Conservation (phyloP, 2,797 vertebrate genomes). For the Helicolenus hilgendorfi region DNA sequence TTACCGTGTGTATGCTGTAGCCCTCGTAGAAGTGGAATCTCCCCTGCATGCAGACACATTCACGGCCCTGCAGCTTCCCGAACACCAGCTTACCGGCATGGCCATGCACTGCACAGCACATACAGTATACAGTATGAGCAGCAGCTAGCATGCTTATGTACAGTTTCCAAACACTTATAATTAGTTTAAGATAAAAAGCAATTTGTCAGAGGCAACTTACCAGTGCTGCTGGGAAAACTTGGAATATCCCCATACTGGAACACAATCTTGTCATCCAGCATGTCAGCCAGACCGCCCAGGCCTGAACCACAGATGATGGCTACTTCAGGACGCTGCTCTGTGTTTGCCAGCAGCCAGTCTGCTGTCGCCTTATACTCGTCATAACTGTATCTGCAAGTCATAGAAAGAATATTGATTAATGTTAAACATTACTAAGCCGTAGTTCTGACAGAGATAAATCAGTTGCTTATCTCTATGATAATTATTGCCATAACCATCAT, state of each 20-base stretch:
- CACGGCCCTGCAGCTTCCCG: conserved; percentile 86
- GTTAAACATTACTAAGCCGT: not conserved
- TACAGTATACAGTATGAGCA: conserved; percentile 8
- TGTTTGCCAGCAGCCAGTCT: conserved; percentile 83
- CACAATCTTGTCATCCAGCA: conserved; percentile 69
- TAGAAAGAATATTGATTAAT: not conserved
- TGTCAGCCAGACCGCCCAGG: conserved; percentile 85
- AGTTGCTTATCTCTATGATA: not conserved
- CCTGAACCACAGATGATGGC: conserved; percentile 92
- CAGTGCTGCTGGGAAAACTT: conserved; percentile 87
- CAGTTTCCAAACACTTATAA: not conserved
- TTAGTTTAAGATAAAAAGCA: not conserved
- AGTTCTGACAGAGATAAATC: not conserved
- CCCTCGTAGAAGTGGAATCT: conserved; percentile 94
- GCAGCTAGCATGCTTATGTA: not conserved
- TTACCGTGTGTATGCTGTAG: conserved; percentile 87
- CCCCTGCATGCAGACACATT: conserved; percentile 93
- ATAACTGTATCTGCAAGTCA: conserved; percentile 76
- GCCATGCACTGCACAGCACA: conserved; percentile 84
- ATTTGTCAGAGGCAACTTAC: conserved; percentile 52
- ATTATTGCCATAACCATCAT: not conserved
- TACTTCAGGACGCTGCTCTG: conserved; percentile 78
- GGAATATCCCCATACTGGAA: conserved; percentile 86
- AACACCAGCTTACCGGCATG: conserved; percentile 91
- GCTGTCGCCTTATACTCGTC: conserved; percentile 87